Conservation (phyloP, 2,888 invertebrate species). For the Aethes cnicana region DNA sequence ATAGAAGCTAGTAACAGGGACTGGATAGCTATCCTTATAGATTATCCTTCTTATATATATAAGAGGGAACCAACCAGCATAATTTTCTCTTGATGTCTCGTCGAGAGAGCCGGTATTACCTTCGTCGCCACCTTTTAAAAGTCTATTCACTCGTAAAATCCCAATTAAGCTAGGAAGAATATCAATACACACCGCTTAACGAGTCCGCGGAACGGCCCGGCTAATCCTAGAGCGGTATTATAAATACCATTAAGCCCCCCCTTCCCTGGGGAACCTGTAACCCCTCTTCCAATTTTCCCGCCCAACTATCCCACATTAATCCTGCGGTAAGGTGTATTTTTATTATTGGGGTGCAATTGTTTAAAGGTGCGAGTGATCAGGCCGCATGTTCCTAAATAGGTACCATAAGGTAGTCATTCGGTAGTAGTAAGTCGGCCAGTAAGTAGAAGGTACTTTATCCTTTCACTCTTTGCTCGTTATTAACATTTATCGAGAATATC, state of each 20-base stretch:
- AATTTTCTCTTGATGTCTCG: too few species aligned
- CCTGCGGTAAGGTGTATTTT: conserved; percentile 60
- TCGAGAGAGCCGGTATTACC: too few species aligned
- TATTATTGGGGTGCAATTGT: conserved; percentile 64
- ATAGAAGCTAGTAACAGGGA: too few species aligned
- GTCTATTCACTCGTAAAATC: conserved; percentile 1
- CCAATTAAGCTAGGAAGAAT: conserved; percentile 17
- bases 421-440: too few species aligned
- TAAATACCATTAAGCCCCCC: conserved; percentile 63
- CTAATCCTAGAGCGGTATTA: conserved; percentile 63
- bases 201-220: conserved; percentile 45
- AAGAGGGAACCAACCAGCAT: too few species aligned
- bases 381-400: too few species aligned
- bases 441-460: too few species aligned
- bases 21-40: too few species aligned
- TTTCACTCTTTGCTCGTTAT: too few species aligned
- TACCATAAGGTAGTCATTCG: too few species aligned
- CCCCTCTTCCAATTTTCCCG: conserved; percentile 58
- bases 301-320: conserved; percentile 72
- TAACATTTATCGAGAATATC: too few species aligned
- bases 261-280: conserved; percentile 34
- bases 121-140: not conserved
- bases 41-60: too few species aligned
- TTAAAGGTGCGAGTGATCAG: conserved; percentile 36
- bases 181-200: conserved; percentile 41